Evolutionary conservation across 2,113 vertebrate species (phyloP), one percentile per base, ranked within the genome.

Genomic region (Scytalopus superciliaris): DNA sequence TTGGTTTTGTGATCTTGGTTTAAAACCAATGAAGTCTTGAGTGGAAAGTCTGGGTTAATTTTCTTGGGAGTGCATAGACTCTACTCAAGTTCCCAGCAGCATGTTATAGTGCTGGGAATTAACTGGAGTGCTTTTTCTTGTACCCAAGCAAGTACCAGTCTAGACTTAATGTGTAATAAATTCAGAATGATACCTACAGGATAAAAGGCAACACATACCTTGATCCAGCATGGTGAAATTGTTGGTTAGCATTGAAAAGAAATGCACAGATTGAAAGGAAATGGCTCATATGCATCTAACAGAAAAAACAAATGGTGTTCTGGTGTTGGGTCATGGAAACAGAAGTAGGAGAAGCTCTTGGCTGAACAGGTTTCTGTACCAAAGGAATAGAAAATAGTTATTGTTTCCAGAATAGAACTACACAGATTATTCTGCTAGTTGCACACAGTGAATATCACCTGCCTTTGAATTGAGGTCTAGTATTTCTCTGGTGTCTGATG

Each of bases 211-310:
- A 62, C 21, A 30, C 30, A 33, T 44, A 53, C 33, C 30, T 87
- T 81, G 42, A 94, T 53, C 18, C 31, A 50, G 24, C 19, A 33
- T 2, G 8, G 57, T 72, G 35, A 87, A 57, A 33, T 66, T 9
- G 3, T 12, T 23, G 42, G 21, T 23, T 50, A 73, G 40, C 13
- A n/a, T 22, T 45, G 44, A 49, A 84, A 78, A 7, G 5, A 69
- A 92, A 77, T 12, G 3, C 5, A 10, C 9, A 17, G 57, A 49
- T 22, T 47, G 40, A 47, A 88, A 80, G 8, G 4, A 70, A 92
- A 75, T 11, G 4, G 6, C 25, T 94, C 25, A 27, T 45, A 64
- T 0, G 1, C 16, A 59, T n/a, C 2, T 0, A 49, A 56, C 0
- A 24, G 18, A 19, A 69, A 79, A 87, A 68, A 56, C 45, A 67